Evolutionary conservation across 2,888 invertebrate species (phyloP).

Genomic region (Athalia circularis): DNA sequence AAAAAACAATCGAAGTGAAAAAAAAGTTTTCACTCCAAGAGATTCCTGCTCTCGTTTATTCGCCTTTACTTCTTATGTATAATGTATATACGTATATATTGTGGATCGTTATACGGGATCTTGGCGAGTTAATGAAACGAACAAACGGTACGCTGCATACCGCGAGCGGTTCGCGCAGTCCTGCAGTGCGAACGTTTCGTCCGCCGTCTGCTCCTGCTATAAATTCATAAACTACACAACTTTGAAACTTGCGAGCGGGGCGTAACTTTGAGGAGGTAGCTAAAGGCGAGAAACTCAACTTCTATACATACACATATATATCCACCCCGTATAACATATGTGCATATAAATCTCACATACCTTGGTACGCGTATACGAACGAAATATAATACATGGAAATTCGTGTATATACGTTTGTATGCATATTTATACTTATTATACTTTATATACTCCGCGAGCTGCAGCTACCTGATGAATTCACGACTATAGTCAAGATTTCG

Average conservation of each 20-base stretch:
- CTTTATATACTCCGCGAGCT: background rate
- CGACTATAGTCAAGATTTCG: background rate
- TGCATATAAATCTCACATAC: too few relatives aligned
- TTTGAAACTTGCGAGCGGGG: conserved; percentile 61
- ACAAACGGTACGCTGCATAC: conserved; percentile 8
- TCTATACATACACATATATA: background rate
- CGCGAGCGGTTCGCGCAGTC: background rate
- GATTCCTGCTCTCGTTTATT: background rate
- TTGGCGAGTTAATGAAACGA: conserved; percentile 37
- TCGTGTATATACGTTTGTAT: background rate
- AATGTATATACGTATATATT: background rate
- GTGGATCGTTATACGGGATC: conserved; percentile 5
- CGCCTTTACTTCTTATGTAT: background rate
- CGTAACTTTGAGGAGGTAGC: conserved; percentile 28
- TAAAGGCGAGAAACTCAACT: conserved; percentile 28
- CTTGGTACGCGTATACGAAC: too few relatives aligned
- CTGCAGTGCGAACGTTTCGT: background rate
- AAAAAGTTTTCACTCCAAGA: too few relatives aligned
- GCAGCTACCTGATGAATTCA: background rate
- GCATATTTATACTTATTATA: too few relatives aligned
- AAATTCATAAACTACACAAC: conserved; percentile 73
- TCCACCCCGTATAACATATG: background rate
- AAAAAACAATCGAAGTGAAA: too few relatives aligned
- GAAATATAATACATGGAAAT: too few relatives aligned
- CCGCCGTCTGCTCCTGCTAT: conserved; percentile 65